Evolutionary conservation across 2,113 vertebrate species (phyloP).

Genomic region (Promerops cafer): DNA sequence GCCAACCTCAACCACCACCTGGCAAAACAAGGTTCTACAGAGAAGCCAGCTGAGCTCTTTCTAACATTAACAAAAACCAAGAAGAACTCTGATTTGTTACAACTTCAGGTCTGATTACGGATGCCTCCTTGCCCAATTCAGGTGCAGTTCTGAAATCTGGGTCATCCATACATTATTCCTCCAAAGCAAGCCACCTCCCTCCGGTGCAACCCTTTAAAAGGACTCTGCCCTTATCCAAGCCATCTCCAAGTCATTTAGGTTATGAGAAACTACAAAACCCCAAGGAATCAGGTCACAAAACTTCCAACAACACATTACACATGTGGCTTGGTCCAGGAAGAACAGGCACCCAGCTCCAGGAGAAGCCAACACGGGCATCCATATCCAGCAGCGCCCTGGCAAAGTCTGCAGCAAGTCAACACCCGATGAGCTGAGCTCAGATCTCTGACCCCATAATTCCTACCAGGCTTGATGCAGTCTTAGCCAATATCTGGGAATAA

Average conservation of each 20-base stretch:
- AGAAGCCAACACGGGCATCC: not conserved
- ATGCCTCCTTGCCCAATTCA: not conserved
- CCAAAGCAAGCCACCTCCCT: slow-evolving; percentile 8
- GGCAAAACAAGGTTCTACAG: not conserved
- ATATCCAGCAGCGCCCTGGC: not conserved
- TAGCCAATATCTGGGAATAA: not conserved
- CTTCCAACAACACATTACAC: not conserved
- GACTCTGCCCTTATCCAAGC: not conserved
- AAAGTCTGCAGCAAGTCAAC: not conserved
- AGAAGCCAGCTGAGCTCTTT: not conserved
- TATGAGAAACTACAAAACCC: not conserved
- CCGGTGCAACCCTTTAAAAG: not conserved
- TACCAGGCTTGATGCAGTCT: not conserved
- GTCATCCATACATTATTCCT: slow-evolving; percentile 15
- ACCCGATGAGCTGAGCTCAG: not conserved
- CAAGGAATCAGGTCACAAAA: not conserved
- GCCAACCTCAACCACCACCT: not conserved
- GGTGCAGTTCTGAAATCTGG: not conserved
- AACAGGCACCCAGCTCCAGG: not conserved
- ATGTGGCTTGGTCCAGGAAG: not conserved
- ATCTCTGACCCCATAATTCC: not conserved
- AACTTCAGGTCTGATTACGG: not conserved
- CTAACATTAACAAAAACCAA: not conserved
- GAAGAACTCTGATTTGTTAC: not conserved
- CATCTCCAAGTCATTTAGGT: not conserved